Conservation (phyloP, 2,113 vertebrate genomes). For the Campylorhamphus procurvoides region DNA sequence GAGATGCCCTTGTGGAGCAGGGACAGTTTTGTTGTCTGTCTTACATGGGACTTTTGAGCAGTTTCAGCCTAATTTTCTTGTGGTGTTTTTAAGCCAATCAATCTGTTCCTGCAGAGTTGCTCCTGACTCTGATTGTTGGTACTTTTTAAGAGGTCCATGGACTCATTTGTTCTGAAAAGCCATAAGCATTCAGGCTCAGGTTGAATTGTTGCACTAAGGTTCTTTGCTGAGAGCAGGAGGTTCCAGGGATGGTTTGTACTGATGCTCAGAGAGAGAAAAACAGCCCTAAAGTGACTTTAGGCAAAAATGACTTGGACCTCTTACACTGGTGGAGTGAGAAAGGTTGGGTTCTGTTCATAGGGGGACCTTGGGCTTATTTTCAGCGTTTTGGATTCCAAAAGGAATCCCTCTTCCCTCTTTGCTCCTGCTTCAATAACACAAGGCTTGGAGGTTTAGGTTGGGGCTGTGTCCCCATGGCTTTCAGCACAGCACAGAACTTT, state of each 20-base stretch:
- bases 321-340: not conserved
- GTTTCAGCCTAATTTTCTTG: not conserved
- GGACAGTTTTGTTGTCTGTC: not conserved
- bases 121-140: not conserved
- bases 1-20: not conserved
- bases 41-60: not conserved
- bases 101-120: not conserved
- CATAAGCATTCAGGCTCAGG: not conserved
- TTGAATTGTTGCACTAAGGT: not conserved
- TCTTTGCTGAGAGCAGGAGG: not conserved
- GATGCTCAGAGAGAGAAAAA: not conserved
- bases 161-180: not conserved
- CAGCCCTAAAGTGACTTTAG: not conserved
- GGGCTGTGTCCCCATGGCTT: not conserved
- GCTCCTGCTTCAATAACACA: not conserved
- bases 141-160: fast-evolving
- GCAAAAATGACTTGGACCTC: not conserved
- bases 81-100: not conserved
- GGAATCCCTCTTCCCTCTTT: not conserved
- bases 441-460: fast-evolving
- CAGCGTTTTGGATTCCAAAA: not conserved
- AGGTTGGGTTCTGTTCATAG: not conserved
- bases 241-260: not conserved
- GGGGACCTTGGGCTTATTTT: not conserved
- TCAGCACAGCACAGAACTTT: not conserved